Percentiles rank a stretch among this genome's conserved stretches.
phyloP scores from a whole-genome alignment of 2,797 vertebrate species.

The Pelodytes ibericus region DNA sequence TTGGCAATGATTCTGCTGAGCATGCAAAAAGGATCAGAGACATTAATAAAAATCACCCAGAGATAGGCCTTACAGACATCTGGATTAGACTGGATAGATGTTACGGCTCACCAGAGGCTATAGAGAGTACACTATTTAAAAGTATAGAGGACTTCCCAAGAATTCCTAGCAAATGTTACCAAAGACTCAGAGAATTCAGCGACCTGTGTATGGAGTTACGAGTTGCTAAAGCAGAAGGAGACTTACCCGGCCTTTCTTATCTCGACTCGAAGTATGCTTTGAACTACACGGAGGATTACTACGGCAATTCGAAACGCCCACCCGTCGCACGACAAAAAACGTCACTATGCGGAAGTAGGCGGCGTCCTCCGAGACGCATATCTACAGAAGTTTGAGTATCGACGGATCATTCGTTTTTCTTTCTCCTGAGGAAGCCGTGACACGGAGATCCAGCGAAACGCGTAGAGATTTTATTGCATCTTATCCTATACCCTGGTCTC shows the following conservation, averaged over 20 bases:
- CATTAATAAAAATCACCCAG: conserved; percentile 12
- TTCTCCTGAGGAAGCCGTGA: too few species aligned
- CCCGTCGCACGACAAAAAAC: too few species aligned
- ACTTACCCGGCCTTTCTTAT: conserved; percentile 7
- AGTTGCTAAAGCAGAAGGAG: neutral
- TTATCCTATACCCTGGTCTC: too few species aligned
- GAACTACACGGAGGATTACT: too few species aligned
- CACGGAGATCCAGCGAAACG: too few species aligned
- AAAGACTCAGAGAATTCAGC: neutral
- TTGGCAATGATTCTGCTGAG: neutral
- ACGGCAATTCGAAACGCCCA: too few species aligned
- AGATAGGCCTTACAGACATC: neutral
- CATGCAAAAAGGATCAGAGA: conserved; percentile 10
- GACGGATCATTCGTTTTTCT: too few species aligned
- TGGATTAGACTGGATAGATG: neutral
- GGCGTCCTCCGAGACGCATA: too few species aligned
- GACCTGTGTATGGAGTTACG: neutral
- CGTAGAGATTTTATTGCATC: too few species aligned
- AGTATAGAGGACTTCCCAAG: neutral
- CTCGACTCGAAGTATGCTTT: neutral
- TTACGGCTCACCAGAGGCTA: neutral
- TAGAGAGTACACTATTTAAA: neutral
- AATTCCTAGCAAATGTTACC: neutral
- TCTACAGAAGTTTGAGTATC: too few species aligned
- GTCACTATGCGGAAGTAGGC: too few species aligned